phyloP scores from a whole-genome alignment of 1,140 invertebrate genomes.

The Apis dorsata region DNA sequence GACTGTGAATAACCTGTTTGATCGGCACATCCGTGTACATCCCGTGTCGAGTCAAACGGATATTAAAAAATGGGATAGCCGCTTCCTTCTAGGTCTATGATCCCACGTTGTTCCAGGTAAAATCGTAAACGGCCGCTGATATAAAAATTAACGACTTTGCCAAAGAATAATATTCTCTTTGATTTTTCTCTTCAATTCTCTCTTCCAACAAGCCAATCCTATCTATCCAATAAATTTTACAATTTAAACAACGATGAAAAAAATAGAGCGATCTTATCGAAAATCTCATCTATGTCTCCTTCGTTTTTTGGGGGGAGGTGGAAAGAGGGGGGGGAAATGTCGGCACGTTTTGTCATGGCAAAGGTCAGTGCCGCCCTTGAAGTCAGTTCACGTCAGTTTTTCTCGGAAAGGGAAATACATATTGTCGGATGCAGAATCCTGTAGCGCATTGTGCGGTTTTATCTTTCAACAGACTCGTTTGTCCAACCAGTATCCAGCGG shows the following conservation, averaged over 20 bases:
- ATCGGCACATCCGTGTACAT: slow-evolving; percentile 60
- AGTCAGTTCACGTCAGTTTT: slow-evolving; percentile 27
- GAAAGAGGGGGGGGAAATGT: not conserved
- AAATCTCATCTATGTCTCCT: too few species aligned
- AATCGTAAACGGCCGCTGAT: slow-evolving; percentile 68
- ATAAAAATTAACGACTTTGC: slow-evolving; percentile 69
- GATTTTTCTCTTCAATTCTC: not conserved
- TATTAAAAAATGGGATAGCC: slow-evolving; percentile 71
- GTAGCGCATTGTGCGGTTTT: slow-evolving; percentile 72
- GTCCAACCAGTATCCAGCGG: slow-evolving; percentile 65
- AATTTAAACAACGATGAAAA: not conserved
- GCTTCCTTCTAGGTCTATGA: slow-evolving; percentile 59
- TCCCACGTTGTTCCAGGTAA: slow-evolving; percentile 69
- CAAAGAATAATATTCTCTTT: slow-evolving; percentile 6
- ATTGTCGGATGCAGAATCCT: slow-evolving; percentile 48
- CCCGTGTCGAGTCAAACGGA: slow-evolving; percentile 63
- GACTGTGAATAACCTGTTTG: slow-evolving; percentile 62
- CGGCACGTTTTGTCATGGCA: slow-evolving; percentile 12
- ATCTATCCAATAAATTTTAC: not conserved
- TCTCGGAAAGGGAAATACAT: slow-evolving; percentile 50
- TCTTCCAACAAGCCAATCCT: not conserved
- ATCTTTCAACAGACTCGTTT: slow-evolving; percentile 74
- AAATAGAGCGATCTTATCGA: too few species aligned
- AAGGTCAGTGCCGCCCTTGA: slow-evolving; percentile 28
- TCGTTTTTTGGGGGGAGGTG: too few species aligned